Base-by-base conservation (phyloP, 2,888 invertebrate species). In the Ectemnius lituratus region DNA sequence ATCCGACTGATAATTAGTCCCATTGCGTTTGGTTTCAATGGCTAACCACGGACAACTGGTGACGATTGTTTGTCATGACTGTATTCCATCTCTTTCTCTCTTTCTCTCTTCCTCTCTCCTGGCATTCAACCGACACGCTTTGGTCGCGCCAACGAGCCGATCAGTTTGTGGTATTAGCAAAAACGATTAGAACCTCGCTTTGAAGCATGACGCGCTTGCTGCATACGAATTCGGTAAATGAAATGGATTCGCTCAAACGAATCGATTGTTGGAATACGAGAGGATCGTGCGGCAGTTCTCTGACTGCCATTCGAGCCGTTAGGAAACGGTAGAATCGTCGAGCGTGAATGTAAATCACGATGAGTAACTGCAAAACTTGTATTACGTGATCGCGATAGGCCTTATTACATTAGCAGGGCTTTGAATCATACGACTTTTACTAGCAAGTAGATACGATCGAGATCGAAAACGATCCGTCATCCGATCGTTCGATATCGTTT, bases 31-130 rank as follows among this genome's bases (percentile, higher is more conserved):
- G 61, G 46, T 46, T 46, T 20, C 16, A 16, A 16, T 52, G 61
- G 18, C 61, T 18, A 62, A 11, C n/a, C 58, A 13, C 1, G 28
- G 27, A 16, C 28, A 11, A 8, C 23, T 11, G n/a, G 11, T 16
- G 14, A 6, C 4, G 56, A 46, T 13, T 8, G 13, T 65, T 65
- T 18, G 45, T 56, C 28, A 45, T 52, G 46, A 18, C 23, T 14
- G 49, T 18, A 61, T 56, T 56, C 61, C 11, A 16, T 52, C 27
- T n/a, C 47, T 47, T 47, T 47, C 47, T 47, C 47, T n/a, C 47
- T 47, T 0, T 11, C 47, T 47, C 47, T 47, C 47, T n/a, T 8
- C 8, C 6, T n/a, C 37, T 8, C 6, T 0, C 37, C 1, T 8
- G 37, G 8, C 8, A 11, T 4, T 11, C 37, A 8, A 37, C 37